A percentile compares a stretch with the other conserved stretches of the same genome.
phyloP scores from a whole-genome alignment of 2,113 vertebrate species.

The Electrona antarctica region DNA sequence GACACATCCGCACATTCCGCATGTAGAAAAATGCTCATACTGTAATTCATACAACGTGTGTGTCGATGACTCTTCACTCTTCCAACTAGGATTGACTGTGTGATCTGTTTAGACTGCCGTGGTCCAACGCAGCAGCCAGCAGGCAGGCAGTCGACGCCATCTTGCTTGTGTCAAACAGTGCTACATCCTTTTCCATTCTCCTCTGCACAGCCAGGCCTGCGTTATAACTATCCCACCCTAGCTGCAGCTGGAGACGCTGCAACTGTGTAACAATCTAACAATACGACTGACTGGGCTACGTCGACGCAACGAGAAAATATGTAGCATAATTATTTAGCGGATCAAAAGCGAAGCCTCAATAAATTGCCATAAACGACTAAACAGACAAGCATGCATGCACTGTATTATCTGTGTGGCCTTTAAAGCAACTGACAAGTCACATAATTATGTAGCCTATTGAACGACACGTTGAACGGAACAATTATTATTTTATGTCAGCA shows the following conservation, averaged over 20 bases:
- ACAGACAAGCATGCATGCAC: no score
- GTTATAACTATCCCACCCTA: background rate
- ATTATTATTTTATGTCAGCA: background rate
- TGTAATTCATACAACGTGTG: no score
- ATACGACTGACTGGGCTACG: background rate
- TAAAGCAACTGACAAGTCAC: no score
- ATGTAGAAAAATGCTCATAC: no score
- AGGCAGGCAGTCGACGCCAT: conserved; percentile 73
- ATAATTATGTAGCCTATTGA: no score
- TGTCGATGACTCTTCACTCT: background rate
- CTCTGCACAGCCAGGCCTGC: conserved; percentile 36
- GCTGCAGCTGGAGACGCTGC: conserved; percentile 30
- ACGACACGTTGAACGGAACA: no score
- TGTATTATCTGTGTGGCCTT: no score
- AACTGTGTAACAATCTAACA: no score
- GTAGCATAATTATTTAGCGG: background rate
- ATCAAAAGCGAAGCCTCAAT: background rate
- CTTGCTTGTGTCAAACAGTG: conserved; percentile 68
- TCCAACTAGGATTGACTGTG: conserved; percentile 17
- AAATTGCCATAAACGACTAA: background rate
- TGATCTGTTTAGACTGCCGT: conserved; percentile 9
- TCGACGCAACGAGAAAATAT: background rate
- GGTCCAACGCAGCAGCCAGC: conserved; percentile 22
- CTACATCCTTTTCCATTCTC: conserved; percentile 56
- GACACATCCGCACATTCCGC: no score